phyloP scores from a whole-genome alignment of 1,140 invertebrate species.

The Drosophila sucinea region DNA sequence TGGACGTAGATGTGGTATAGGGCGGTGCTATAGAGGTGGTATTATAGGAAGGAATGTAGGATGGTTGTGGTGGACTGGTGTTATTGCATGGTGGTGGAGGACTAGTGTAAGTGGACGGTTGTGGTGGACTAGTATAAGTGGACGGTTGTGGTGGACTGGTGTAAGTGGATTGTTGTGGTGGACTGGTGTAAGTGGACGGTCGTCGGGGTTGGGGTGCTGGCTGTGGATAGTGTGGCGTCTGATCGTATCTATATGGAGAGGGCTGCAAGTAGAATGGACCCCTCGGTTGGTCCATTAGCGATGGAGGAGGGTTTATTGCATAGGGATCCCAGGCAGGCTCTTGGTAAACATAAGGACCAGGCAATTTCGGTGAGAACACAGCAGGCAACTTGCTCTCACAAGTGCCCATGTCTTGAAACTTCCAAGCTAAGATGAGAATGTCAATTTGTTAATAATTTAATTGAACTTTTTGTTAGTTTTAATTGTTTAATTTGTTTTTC shows the following conservation, averaged over 20 bases:
- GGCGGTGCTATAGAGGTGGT: not conserved
- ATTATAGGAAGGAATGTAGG: not conserved
- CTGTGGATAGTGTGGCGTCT: not conserved
- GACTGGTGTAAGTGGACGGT: not conserved
- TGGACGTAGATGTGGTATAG: not conserved
- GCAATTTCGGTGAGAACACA: not conserved
- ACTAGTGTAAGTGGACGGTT: not conserved
- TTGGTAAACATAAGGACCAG: not conserved
- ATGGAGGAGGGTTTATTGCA: not conserved
- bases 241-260: not conserved
- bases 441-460: not conserved
- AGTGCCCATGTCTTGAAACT: not conserved
- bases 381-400: slow-evolving; percentile 8
- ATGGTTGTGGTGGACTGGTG: not conserved
- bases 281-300: not conserved
- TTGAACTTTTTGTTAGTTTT: not conserved
- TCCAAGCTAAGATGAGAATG: not conserved
- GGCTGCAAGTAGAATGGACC: not conserved
- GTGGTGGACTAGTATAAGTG: no score
- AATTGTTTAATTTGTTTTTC: not conserved
- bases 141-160: no score
- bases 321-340: not conserved
- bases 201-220: not conserved
- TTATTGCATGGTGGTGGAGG: no score
- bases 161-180: not conserved